phyloP scores from a whole-genome alignment of 2,113 vertebrate genomes.

The Zosterops hypoxanthus region DNA sequence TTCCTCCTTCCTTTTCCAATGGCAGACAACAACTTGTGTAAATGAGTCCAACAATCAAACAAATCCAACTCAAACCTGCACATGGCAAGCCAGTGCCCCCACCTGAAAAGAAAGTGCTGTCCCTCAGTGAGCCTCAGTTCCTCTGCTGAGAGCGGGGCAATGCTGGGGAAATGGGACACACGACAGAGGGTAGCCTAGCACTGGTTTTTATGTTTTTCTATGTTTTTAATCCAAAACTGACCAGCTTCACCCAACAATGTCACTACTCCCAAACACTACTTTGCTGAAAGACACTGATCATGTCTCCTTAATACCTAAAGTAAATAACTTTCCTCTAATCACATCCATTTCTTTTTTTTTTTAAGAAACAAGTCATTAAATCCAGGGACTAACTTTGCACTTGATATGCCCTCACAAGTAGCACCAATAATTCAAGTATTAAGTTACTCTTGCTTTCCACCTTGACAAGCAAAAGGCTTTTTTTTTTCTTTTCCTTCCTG shows the following conservation, averaged over 20 bases:
- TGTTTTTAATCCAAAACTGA: neutral
- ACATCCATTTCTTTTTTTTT: too few relatives aligned
- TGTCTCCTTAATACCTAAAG: neutral
- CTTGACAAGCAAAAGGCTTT: neutral
- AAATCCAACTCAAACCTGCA: neutral
- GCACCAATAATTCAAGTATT: neutral
- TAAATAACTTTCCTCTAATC: neutral
- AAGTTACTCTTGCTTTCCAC: neutral
- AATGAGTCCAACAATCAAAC: neutral
- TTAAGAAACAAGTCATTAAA: neutral
- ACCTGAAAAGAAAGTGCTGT: rapidly evolving
- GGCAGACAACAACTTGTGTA: neutral
- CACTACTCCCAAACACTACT: neutral
- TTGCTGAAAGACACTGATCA: neutral
- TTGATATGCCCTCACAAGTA: neutral
- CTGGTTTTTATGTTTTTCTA: rapidly evolving
- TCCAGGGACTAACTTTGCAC: neutral
- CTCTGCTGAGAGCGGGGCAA: rapidly evolving
- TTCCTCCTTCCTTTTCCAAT: neutral
- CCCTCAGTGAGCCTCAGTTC: rapidly evolving
- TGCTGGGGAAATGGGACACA: rapidly evolving
- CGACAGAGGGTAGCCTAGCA: rapidly evolving
- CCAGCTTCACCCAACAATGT: neutral
- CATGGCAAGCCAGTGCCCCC: neutral
- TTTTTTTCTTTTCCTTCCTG: neutral